These are phyloP conservation scores for Apodemia mormo DNA, from an alignment of 2,888 invertebrate species.

Conservation along the genomic window DNA sequence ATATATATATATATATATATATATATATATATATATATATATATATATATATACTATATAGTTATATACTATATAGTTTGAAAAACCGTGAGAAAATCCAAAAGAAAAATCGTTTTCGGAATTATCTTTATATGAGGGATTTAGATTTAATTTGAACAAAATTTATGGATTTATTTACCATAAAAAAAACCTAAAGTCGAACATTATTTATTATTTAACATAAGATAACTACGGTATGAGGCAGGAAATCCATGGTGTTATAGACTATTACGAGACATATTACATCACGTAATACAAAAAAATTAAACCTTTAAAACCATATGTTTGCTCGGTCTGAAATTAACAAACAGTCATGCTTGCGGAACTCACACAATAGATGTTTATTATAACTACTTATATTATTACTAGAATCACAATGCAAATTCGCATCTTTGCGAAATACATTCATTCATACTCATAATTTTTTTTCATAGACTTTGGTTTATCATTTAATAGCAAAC, in stretches of 20 bases:
- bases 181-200: too few relatives aligned
- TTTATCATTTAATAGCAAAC: too few relatives aligned
- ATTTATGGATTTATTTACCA: too few relatives aligned
- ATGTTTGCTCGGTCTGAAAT: neutral
- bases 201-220: too few relatives aligned
- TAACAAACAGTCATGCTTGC: neutral
- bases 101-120: too few relatives aligned
- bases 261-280: neutral
- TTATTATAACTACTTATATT: conserved; percentile 7
- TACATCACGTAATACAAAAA: neutral
- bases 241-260: neutral
- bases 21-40: too few relatives aligned
- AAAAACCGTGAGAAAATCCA: too few relatives aligned
- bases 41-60: too few relatives aligned
- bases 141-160: too few relatives aligned
- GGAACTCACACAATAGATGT: neutral
- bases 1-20: too few relatives aligned
- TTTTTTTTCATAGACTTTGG: neutral
- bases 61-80: too few relatives aligned
- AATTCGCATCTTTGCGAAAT: neutral
- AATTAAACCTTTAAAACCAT: neutral
- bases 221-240: neutral
- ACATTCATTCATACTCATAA: neutral
- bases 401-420: neutral
- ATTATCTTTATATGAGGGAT: too few relatives aligned